These are phyloP conservation scores for Oscheius myriophilus DNA, from an alignment of 2,888 invertebrate genomes.

Conservation along the genomic window DNA sequence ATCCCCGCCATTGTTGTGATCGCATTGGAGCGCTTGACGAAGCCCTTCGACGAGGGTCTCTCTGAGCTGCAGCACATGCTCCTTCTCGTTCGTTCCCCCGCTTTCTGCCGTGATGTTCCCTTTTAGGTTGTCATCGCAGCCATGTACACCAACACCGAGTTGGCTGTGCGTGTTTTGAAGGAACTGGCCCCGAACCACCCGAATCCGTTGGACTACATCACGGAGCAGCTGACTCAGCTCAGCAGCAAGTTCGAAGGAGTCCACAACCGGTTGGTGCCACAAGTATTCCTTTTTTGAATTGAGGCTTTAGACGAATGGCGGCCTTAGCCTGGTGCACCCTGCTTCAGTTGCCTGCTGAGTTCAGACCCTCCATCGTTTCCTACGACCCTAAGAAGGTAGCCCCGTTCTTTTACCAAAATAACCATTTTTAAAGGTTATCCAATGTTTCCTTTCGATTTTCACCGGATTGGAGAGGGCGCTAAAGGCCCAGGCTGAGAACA, in stretches of 20 bases:
- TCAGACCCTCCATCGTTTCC: conserved; percentile 24
- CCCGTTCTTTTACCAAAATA: not conserved
- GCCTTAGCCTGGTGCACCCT: conserved; percentile 31
- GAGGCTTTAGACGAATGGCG: conserved; percentile 30
- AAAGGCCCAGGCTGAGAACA: conserved; percentile 30
- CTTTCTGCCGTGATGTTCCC: not conserved
- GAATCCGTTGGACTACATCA: conserved; percentile 32
- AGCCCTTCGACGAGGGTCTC: conserved; percentile 33
- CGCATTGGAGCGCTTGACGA: conserved; percentile 29
- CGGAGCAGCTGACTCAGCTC: conserved; percentile 16
- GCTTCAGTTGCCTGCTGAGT: conserved; percentile 24
- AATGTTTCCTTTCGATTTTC: conserved; percentile 22
- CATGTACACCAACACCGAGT: conserved; percentile 26
- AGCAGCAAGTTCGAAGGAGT: conserved; percentile 28
- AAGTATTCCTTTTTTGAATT: not conserved
- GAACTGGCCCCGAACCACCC: conserved; percentile 32
- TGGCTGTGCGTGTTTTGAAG: conserved; percentile 22
- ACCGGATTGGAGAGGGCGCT: conserved; percentile 22
- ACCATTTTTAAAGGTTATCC: conserved; percentile 17
- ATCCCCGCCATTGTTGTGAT: conserved; percentile 29
- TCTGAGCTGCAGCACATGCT: conserved; percentile 32
- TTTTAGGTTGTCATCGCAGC: conserved; percentile 30
- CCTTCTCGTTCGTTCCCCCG: conserved; percentile 15
- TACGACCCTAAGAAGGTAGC: conserved; percentile 30
- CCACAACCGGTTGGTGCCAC: conserved; percentile 19